phyloP scores from a whole-genome alignment of 2,113 vertebrate species.

The Collichthys lucidus region DNA sequence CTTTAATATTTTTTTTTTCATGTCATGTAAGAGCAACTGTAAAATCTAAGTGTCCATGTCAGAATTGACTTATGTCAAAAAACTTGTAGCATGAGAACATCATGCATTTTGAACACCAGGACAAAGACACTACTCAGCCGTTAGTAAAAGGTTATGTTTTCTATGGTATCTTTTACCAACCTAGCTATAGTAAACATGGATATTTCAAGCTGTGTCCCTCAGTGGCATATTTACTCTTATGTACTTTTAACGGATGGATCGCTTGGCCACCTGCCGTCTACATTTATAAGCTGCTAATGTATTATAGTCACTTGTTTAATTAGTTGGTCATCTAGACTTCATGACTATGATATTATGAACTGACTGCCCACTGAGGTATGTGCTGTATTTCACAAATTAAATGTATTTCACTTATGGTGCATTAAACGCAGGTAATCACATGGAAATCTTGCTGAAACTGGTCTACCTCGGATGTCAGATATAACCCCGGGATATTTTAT shows the following conservation, averaged over 20 bases:
- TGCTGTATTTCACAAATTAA: neutral
- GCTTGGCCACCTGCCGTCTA: neutral
- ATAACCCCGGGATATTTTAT: constrained; percentile 48
- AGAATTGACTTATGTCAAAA: too few relatives aligned
- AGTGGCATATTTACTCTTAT: neutral
- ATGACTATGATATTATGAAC: neutral
- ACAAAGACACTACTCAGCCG: neutral
- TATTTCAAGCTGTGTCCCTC: neutral
- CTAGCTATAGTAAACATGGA: neutral
- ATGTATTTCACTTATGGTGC: neutral
- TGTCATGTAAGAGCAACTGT: neutral
- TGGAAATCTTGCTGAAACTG: neutral
- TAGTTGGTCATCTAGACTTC: neutral
- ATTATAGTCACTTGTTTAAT: constrained; percentile 8
- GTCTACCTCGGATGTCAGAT: constrained; percentile 13
- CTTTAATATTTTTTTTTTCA: neutral
- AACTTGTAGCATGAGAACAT: neutral
- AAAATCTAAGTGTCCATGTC: neutral
- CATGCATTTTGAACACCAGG: neutral
- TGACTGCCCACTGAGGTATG: neutral
- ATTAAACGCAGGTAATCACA: constrained; percentile 17
- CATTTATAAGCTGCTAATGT: neutral
- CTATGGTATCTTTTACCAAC: neutral
- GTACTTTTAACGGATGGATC: too few relatives aligned
- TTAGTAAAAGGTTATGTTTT: neutral